Percentiles rank a stretch among this genome's conserved stretches.
These are phyloP conservation scores for Papilio demoleus DNA, from an alignment of 2,888 invertebrate genomes.

Conservation along the genomic window DNA sequence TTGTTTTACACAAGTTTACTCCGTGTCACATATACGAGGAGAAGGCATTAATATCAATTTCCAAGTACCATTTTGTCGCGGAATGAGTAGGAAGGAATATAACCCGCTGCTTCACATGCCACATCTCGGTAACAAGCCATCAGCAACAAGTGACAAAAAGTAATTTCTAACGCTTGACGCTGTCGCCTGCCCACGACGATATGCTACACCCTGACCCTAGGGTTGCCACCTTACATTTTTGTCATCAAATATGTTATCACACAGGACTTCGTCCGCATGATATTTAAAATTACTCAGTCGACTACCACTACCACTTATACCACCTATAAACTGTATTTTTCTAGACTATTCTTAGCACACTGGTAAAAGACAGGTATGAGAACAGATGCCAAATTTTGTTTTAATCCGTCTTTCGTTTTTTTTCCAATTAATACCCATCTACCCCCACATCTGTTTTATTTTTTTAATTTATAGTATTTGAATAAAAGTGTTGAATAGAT, in stretches of 20 bases:
- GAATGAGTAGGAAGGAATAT: constrained; percentile 23
- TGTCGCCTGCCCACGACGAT: constrained; percentile 22
- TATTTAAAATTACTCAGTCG: too few relatives aligned
- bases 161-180: constrained; percentile 42
- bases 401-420: too few relatives aligned
- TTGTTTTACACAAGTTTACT: not conserved
- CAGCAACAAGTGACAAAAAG: constrained; percentile 47
- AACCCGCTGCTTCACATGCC: constrained; percentile 26
- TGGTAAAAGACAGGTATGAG: too few relatives aligned
- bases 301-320: too few relatives aligned
- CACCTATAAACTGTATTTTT: too few relatives aligned
- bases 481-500: too few relatives aligned
- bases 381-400: too few relatives aligned
- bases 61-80: constrained; percentile 13
- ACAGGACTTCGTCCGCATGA: too few relatives aligned
- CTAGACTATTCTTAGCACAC: too few relatives aligned
- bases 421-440: too few relatives aligned
- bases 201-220: not conserved
- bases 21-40: not conserved
- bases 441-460: too few relatives aligned
- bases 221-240: not conserved
- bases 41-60: constrained; percentile 28
- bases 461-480: too few relatives aligned
- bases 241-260: not conserved
- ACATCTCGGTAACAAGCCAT: constrained; percentile 36